Evolutionary conservation across 2,113 vertebrate species (phyloP).

Genomic region (Emydocephalus ijimae): DNA sequence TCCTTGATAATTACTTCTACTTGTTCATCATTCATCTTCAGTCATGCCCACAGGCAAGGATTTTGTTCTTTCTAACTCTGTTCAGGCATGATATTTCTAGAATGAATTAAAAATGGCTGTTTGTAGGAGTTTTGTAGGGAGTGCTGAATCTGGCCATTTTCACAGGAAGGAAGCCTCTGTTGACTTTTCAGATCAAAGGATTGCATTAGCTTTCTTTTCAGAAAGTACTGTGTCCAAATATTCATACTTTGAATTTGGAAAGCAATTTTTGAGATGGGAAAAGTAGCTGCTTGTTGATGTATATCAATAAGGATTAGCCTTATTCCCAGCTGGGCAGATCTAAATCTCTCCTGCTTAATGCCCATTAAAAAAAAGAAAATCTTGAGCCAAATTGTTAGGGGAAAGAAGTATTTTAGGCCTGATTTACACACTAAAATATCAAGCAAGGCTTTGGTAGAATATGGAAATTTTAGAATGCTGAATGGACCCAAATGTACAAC

Average conservation of each 20-base stretch:
- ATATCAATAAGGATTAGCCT: conserved; percentile 21
- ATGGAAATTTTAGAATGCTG: neutral
- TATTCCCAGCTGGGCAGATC: conserved; percentile 18
- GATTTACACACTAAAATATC: conserved; percentile 17
- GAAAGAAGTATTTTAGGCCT: conserved; percentile 1
- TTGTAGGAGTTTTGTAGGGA: no score
- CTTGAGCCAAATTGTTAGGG: neutral
- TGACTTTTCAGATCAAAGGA: neutral
- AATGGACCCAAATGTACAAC: neutral
- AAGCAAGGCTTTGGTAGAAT: neutral
- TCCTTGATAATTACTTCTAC: neutral
- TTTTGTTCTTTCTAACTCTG: no score
- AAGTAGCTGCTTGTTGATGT: neutral
- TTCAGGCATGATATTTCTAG: neutral
- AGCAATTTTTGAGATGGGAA: neutral
- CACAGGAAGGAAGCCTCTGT: no score
- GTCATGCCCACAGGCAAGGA: neutral
- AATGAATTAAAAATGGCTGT: neutral
- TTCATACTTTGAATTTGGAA: neutral
- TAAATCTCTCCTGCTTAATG: conserved; percentile 9
- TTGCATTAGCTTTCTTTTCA: neutral
- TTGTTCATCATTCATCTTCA: neutral
- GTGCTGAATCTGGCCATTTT: neutral
- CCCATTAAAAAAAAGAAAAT: conserved; percentile 29
- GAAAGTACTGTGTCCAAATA: neutral